Percentiles rank a stretch among this genome's conserved stretches.
Evolutionary conservation across 1,140 invertebrate species (phyloP).

Genomic region (Drosophila bocqueti): DNA sequence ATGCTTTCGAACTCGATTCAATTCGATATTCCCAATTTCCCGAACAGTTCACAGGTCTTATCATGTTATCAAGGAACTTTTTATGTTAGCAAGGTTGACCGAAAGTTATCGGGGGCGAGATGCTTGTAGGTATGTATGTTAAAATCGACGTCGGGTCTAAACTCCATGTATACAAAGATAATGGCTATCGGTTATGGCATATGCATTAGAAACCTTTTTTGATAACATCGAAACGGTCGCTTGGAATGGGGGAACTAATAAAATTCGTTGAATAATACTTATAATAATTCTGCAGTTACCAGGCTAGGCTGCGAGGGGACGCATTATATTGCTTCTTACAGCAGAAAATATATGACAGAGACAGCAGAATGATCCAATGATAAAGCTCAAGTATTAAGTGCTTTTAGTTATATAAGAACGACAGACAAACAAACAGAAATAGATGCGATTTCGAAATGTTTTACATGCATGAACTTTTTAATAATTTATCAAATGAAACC

Average conservation of each 20-base stretch:
- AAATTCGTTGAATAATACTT: slow-evolving; percentile 1
- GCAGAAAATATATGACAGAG: neutral
- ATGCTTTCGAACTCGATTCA: slow-evolving; percentile 23
- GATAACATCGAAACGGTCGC: slow-evolving; percentile 17
- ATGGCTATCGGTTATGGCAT: slow-evolving; percentile 32
- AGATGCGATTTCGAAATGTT: slow-evolving; percentile 12
- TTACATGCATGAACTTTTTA: slow-evolving; percentile 36
- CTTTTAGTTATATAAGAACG: slow-evolving; percentile 6
- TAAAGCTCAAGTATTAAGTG: slow-evolving; percentile 4
- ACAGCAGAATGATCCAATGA: neutral
- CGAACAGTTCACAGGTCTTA: slow-evolving; percentile 9
- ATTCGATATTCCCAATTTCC: neutral
- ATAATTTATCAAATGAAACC: slow-evolving; percentile 24
- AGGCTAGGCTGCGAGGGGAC: too few relatives aligned
- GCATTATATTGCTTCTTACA: neutral
- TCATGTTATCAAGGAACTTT: slow-evolving; percentile 8
- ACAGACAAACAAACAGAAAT: slow-evolving; percentile 17
- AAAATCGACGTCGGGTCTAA: slow-evolving; percentile 32
- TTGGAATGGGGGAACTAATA: slow-evolving; percentile 24
- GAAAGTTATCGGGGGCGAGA: slow-evolving; percentile 29
- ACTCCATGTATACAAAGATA: slow-evolving; percentile 44
- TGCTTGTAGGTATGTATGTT: slow-evolving; percentile 45
- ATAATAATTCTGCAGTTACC: slow-evolving; percentile 33
- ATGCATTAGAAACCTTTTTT: slow-evolving; percentile 10
- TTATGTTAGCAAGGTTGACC: slow-evolving; percentile 21